A percentile compares a stretch with the other conserved stretches of the same genome.
phyloP scores from a whole-genome alignment of 2,113 vertebrate genomes.

The Sigmodon hispidus region DNA sequence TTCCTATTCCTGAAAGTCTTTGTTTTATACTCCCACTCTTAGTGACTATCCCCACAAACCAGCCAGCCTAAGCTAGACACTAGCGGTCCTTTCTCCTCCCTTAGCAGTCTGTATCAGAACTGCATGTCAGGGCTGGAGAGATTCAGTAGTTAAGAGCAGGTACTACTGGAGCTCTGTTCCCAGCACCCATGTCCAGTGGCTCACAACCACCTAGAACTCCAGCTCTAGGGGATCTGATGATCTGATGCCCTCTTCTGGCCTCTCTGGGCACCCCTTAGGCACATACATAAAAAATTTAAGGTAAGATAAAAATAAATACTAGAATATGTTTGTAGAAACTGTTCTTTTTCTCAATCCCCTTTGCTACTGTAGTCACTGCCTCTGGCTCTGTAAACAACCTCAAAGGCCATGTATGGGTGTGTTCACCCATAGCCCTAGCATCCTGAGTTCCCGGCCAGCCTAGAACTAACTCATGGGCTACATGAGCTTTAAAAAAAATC shows the following conservation, averaged over 20 bases:
- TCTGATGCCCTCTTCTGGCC: too few relatives aligned
- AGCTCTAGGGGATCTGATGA: too few relatives aligned
- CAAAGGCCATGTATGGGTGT: neutral
- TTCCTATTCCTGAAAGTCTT: neutral
- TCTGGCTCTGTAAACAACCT: neutral
- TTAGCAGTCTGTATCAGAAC: neutral
- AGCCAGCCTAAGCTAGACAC: neutral
- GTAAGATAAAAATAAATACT: neutral
- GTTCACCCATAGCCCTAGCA: neutral
- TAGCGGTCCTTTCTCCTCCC: neutral
- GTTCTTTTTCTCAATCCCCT: neutral
- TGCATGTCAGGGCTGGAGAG: neutral
- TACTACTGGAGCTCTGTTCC: neutral
- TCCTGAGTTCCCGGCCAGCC: neutral
- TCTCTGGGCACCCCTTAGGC: neutral
- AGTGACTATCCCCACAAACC: neutral
- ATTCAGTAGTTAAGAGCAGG: too few relatives aligned
- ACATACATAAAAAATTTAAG: neutral
- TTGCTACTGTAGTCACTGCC: neutral
- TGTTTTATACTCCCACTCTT: neutral
- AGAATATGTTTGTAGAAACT: neutral
- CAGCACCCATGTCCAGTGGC: neutral
- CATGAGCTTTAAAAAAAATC: neutral
- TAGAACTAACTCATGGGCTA: neutral
- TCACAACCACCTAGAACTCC: neutral